phyloP scores from a whole-genome alignment of 1,140 invertebrate species.

The Probaryconus sp. region DNA sequence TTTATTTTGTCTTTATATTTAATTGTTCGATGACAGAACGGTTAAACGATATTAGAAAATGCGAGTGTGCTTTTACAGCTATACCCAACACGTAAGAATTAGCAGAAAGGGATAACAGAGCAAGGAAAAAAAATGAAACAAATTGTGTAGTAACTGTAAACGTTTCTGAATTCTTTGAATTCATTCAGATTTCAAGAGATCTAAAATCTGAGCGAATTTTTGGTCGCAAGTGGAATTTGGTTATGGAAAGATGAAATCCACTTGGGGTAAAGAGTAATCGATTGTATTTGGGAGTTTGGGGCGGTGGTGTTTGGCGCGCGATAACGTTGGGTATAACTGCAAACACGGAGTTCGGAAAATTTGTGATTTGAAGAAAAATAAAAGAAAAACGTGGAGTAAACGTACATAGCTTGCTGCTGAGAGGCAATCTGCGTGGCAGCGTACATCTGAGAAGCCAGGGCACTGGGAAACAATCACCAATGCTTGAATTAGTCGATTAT shows the following conservation, averaged over 20 bases:
- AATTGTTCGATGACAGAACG: constrained; percentile 34
- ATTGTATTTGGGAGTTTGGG: too few relatives aligned
- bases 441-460: constrained; percentile 96
- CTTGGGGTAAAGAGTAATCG: too few relatives aligned
- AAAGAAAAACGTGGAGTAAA: constrained; percentile 78
- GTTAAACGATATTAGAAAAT: constrained; percentile 69
- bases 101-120: constrained; percentile 11
- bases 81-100: constrained; percentile 70
- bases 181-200: too few relatives aligned
- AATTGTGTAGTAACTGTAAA: too few relatives aligned
- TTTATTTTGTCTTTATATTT: constrained; percentile 44
- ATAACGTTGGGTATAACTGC: constrained; percentile 72
- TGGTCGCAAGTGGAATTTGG: too few relatives aligned
- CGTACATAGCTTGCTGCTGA: constrained; percentile 94
- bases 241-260: too few relatives aligned
- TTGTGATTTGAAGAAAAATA: constrained; percentile 73
- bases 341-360: constrained; percentile 62
- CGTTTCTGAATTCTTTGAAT: too few relatives aligned
- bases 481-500: constrained; percentile 77
- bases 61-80: constrained; percentile 71
- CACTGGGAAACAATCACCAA: constrained; percentile 87
- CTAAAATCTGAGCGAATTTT: too few relatives aligned
- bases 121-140: constrained; percentile 5
- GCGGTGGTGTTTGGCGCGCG: background rate
- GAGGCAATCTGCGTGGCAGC: constrained; percentile 92